Base-by-base conservation (phyloP, 2,113 vertebrate species). In the Chloropsis hardwickii region DNA sequence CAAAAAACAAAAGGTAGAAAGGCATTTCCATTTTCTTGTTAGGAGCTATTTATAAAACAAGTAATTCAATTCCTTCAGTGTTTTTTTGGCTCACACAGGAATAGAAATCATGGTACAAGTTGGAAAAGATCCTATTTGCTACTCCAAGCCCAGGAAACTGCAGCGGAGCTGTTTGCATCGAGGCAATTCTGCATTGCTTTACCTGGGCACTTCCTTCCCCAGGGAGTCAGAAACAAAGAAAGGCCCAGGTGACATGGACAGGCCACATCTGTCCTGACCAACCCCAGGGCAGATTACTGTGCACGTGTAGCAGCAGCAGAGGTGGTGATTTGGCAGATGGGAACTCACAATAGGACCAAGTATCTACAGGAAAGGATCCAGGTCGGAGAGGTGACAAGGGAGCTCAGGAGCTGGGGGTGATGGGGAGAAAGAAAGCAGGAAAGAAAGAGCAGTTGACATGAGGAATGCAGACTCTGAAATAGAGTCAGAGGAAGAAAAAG, bases 241-340 rank as follows among this genome's bases (percentile, higher is more conserved):
- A 7, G 4, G 5, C 2, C 19, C 60, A 74, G 13, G 3, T 21
- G 40, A 28, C 19, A 29, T 0, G 0, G n/a, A 20, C 0, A 3
- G 20, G 24, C 1, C 61, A 50, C 7, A 62, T 31, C 65, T 48
- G 18, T 24, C 64, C 79, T 86, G 35, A 29, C 22, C 24, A 4
- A 33, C 5, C 31, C 54, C 10, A 10, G 23, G 37, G 4, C 19
- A 37, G 0, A 0, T 2, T 40, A 24, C 5, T 70, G 47, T 10
- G 20, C 10, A 18, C 1, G 0, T 2, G 0, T 2, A 11, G 27
- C 35, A 56, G 76, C 48, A 69, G 27, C 5, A 2, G 22, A 15
- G 31, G 61, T 31, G 24, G 12, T 2, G 11, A n/a, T 61, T 61
- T 80, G 25, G 47, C 51, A 72, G 48, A 40, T 64, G n/a, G 53